Evolutionary conservation across 2,113 vertebrate species (phyloP), one percentile per base, ranked within the genome.

Genomic region (Alaudala cheleensis): DNA sequence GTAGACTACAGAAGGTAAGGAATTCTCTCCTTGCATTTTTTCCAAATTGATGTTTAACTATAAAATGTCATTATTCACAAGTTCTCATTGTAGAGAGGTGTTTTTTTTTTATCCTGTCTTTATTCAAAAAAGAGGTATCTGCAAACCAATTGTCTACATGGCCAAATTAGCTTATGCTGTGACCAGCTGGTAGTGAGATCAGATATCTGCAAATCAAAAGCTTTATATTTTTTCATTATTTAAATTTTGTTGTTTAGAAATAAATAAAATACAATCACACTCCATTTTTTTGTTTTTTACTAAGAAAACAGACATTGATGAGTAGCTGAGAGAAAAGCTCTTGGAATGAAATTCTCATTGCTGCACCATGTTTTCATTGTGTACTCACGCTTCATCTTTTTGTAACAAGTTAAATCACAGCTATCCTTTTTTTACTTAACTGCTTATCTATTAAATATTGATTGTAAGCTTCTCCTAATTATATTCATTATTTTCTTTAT

Each of bases 1-100:
- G 97, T 84, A 97, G 93, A 96, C 97, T 98, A 53, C 98, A 98
- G 95, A 97, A 45, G 98, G 99, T 99, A 98, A 98, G 98, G 81
- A 94, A 84, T 14, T 96, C 71, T 96, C 2, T 96, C 86, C 96
- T 86, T 93, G 73, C 67, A 79, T 94, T 97, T 92, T 96, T 92
- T 96, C 91, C 6, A 71, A 93, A 74, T 62, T 86, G 42, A 72
- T 92, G 62, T 93, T 87, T 95, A 97, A 88, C 79, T 97, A 39
- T 72, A 80, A 88, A 91, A 90, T 96, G 71, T 21, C 81, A 9
- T 92, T 97, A 87, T 96, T 94, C 95, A 79, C 66, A 94, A 72
- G 81, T 88, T 94, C 76, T 69, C 50, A 69, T 72, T 95, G 65
- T 95, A 87, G 56, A 88, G 70, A 90, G 53, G 53, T 37, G 25